Base-by-base conservation (phyloP, 1,140 invertebrate genomes). In the Drosophila parabipectinata region DNA sequence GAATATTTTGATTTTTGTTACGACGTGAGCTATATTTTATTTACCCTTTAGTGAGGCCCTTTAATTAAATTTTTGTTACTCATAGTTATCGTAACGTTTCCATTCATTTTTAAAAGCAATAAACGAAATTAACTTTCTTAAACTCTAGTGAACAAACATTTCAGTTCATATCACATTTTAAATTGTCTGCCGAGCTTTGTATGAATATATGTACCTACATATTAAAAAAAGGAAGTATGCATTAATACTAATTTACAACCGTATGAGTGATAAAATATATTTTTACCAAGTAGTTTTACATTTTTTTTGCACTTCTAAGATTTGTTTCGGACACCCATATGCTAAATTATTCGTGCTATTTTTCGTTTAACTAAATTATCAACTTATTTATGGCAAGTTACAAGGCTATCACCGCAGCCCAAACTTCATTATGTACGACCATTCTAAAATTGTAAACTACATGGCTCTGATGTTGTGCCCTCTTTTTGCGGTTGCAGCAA, bases 21-120 rank as follows among this genome's bases (percentile, higher is more conserved):
- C 73, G 51, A 77, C 63, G 48, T 45, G 74, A 28, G 81, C 81
- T 77, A 51, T 87, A 87, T 85, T 85, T 85, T 76, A 87, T 85
- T 85, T 87, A 75, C 81, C 74, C 55, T 87, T 61, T 59, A 56
- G 37, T 75, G 60, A 58, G 59, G 30, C 60, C 63, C 56, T 62
- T 64, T 61, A 60, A 59, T 61, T 77, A 60, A 79, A 58, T 69
- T 80, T 79, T 67, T 85, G 76, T 72, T 78, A 87, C 81, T 87
- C 26, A 28, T 28, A 21, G 21, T 21, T 21, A 21, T 21, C 21
- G 2, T 3, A 21, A 21, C 21, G 21, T 21, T 21, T 21, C 21
- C 21, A 21, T 21, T 3, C 21, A 21, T 21, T 21, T 21, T 21
- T 21, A 21, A 21, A 21, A 21, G 21, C 21, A 21, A 21, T 21